Evolutionary conservation across 2,113 vertebrate species (phyloP).

Genomic region (Corythaixoides concolor): DNA sequence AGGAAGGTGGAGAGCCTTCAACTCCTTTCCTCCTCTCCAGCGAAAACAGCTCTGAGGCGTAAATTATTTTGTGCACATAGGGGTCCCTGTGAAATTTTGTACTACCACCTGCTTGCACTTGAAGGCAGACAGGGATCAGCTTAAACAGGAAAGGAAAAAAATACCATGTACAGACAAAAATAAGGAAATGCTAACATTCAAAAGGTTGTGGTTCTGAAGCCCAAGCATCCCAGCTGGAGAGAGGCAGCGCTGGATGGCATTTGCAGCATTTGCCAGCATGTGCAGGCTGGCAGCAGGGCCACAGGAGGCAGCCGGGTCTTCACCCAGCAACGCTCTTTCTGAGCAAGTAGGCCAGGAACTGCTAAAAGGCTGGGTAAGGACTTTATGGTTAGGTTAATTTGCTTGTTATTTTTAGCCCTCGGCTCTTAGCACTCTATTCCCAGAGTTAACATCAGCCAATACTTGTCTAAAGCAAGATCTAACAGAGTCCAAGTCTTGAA

Average conservation of each 20-base stretch:
- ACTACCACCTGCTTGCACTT: neutral
- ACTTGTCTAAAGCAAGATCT: neutral
- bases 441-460: neutral
- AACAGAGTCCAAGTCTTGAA: neutral
- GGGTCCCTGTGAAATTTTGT: neutral
- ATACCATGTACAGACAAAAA: neutral
- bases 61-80: neutral
- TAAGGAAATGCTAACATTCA: neutral
- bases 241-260: neutral
- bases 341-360: neutral
- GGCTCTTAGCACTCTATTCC: neutral
- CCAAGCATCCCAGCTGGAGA: neutral
- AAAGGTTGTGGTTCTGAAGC: neutral
- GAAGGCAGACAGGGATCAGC: neutral
- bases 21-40: neutral
- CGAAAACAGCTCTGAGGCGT: neutral
- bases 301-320: fast-evolving
- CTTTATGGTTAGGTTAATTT: neutral
- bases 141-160: neutral
- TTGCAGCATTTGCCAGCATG: neutral
- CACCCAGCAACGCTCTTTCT: neutral
- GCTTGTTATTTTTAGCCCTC: neutral
- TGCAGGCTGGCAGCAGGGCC: fast-evolving
- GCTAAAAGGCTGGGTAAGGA: neutral
- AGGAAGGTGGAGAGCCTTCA: neutral